phyloP scores from a whole-genome alignment of 2,888 invertebrate species.

The Rhaphigaster nebulosa region DNA sequence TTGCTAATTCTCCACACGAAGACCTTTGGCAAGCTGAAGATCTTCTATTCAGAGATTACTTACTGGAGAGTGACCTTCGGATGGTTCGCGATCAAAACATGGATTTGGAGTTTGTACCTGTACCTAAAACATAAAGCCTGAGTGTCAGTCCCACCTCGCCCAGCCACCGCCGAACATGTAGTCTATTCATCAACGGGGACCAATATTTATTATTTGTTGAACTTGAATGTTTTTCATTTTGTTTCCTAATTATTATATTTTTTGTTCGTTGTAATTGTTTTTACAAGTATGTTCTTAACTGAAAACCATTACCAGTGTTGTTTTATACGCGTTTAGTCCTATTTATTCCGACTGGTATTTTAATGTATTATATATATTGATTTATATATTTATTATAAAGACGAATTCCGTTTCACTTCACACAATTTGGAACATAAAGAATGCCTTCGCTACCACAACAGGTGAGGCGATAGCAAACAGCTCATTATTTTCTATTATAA shows the following conservation, averaged over 20 bases:
- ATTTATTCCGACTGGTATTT: constrained; percentile 56
- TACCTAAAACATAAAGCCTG: not conserved
- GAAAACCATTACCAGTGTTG: constrained; percentile 49
- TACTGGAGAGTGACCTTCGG: not conserved
- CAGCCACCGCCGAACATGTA: constrained; percentile 42
- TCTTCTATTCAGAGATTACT: not conserved
- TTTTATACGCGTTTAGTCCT: constrained; percentile 46
- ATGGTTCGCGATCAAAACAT: not conserved
- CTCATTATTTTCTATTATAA: not conserved
- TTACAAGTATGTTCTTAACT: constrained; percentile 51
- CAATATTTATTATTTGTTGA: constrained; percentile 45
- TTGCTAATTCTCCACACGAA: not conserved
- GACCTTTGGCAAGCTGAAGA: constrained; percentile 46
- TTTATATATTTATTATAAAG: constrained; percentile 52
- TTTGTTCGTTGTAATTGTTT: constrained; percentile 48
- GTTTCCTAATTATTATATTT: constrained; percentile 48
- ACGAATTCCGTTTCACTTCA: constrained; percentile 41
- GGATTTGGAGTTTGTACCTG: constrained; percentile 20
- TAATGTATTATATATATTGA: constrained; percentile 52
- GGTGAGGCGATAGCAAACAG: not conserved
- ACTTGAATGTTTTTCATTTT: constrained; percentile 52
- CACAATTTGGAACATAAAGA: constrained; percentile 23
- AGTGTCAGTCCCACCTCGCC: constrained; percentile 24
- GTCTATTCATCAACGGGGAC: constrained; percentile 2
- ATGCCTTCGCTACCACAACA: constrained; percentile 54